A percentile compares a stretch with the other conserved stretches of the same genome.
These are phyloP conservation scores for zebrafish (Danio rerio) DNA, from an alignment of 2,113 vertebrate species.

Conservation along the genomic window DNA sequence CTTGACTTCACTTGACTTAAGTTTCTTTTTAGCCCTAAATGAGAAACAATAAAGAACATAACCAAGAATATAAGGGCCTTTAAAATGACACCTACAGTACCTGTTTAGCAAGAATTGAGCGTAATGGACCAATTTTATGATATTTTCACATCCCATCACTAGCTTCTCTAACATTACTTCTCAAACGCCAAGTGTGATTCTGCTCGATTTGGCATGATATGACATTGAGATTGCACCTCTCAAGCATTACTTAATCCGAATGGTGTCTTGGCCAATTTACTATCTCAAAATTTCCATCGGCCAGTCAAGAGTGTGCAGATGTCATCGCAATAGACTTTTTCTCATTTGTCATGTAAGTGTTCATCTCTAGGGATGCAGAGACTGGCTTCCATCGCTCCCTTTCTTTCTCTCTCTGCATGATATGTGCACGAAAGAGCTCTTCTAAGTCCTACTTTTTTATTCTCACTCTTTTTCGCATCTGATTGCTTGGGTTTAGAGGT, in stretches of 20 bases:
- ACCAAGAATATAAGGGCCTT: no score
- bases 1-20: no score
- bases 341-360: slow-evolving; percentile 24
- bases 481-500: neutral
- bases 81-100: neutral
- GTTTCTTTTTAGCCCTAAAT: no score
- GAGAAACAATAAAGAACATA: no score
- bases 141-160: neutral
- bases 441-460: neutral
- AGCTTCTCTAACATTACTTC: neutral
- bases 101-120: neutral
- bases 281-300: slow-evolving; percentile 1
- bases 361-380: slow-evolving; percentile 20
- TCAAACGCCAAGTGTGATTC: neutral
- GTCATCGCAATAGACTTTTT: slow-evolving; percentile 25
- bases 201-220: neutral
- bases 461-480: slow-evolving; percentile 13
- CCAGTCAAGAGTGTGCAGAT: slow-evolving; percentile 14
- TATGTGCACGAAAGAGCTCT: neutral
- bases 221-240: neutral
- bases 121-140: neutral
- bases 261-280: slow-evolving; percentile 9
- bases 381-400: neutral
- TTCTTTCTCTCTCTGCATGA: neutral
- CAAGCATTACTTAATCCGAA: slow-evolving; percentile 25